Percentiles rank a stretch among this genome's conserved stretches.
These are phyloP conservation scores for Anabacerthia variegaticeps DNA, from an alignment of 2,797 vertebrate species.

Conservation along the genomic window DNA sequence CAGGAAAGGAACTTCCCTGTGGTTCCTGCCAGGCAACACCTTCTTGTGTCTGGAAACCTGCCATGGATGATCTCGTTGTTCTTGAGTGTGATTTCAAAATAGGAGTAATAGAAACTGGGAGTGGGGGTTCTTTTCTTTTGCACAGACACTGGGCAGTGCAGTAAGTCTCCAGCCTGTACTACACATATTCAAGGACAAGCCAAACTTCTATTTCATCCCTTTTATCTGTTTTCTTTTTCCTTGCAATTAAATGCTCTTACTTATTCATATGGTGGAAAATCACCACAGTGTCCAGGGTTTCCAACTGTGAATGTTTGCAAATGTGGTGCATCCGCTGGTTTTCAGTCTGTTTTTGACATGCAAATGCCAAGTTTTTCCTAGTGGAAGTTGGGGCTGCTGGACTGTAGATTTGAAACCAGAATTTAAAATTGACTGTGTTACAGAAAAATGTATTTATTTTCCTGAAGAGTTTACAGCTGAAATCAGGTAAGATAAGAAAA, in stretches of 20 bases:
- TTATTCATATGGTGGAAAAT: neutral
- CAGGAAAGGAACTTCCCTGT: neutral
- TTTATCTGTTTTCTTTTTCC: neutral
- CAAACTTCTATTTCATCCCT: neutral
- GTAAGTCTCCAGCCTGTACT: neutral
- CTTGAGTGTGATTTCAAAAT: neutral
- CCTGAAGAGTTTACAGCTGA: neutral
- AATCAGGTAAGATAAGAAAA: neutral
- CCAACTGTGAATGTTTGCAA: neutral
- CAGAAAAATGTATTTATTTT: neutral
- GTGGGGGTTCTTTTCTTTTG: neutral
- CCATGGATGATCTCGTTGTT: neutral
- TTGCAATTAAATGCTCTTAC: neutral
- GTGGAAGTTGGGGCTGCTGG: neutral
- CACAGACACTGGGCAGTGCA: neutral
- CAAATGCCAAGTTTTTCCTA: neutral
- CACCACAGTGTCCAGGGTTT: neutral
- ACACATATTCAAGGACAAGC: neutral
- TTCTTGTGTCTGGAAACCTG: neutral
- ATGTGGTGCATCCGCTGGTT: neutral
- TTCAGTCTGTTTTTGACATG: neutral
- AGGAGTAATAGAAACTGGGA: neutral
- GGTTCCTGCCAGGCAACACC: neutral
- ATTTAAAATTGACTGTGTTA: neutral
- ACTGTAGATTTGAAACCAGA: neutral